Evolutionary conservation across 1,140 invertebrate genomes (phyloP).

Genomic region (Drosophila fuyamai): DNA sequence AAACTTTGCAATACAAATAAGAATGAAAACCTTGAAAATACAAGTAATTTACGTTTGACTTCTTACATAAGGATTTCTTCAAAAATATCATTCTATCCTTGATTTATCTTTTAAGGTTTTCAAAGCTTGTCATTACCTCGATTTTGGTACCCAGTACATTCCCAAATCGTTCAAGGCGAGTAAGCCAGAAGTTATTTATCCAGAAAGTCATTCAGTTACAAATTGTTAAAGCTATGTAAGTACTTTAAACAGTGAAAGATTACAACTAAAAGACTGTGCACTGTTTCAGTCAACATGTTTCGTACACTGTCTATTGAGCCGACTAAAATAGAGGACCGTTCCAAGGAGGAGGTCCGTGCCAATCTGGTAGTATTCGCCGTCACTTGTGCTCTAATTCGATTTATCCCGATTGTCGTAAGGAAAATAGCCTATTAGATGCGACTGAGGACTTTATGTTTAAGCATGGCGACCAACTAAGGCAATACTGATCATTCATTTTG

Average conservation of each 20-base stretch:
- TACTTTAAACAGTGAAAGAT: not conserved
- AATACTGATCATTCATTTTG: not conserved
- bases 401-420: conserved; percentile 37
- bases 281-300: conserved; percentile 49
- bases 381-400: conserved; percentile 45
- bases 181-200: not conserved
- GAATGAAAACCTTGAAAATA: no score
- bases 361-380: conserved; percentile 51
- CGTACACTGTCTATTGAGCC: conserved; percentile 39
- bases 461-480: not conserved
- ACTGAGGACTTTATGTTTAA: not conserved
- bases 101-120: not conserved
- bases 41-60: no score
- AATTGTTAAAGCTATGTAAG: conserved; percentile 23
- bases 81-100: not conserved
- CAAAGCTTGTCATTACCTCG: not conserved
- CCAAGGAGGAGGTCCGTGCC: conserved; percentile 54
- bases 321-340: conserved; percentile 11
- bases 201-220: not conserved
- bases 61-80: no score
- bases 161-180: not conserved
- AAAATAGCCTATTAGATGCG: conserved; percentile 13
- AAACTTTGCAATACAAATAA: no score
- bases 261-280: no score
- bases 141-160: not conserved